These are phyloP conservation scores for Netelia virgata DNA, from an alignment of 2,888 invertebrate genomes.

Conservation along the genomic window DNA sequence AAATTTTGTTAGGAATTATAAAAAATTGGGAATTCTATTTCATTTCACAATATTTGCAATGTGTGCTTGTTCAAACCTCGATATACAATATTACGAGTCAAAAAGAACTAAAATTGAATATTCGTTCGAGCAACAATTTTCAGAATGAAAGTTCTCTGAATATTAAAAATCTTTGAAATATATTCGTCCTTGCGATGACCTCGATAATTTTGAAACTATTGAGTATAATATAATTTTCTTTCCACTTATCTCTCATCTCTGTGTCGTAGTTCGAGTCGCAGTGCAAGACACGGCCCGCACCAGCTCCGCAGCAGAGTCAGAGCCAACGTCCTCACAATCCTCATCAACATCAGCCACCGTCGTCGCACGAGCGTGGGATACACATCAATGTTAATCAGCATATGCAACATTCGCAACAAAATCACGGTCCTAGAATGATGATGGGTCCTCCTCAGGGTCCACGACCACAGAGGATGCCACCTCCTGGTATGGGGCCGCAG, in stretches of 20 bases:
- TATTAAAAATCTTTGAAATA: no score
- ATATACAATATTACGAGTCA: no score
- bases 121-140: no score
- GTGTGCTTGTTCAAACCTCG: no score
- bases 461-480: conserved; percentile 81
- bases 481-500: conserved; percentile 85
- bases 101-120: no score
- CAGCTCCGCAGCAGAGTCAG: conserved; percentile 89
- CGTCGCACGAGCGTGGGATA: conserved; percentile 85
- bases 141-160: no score
- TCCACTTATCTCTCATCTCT: neutral
- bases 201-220: no score
- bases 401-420: conserved; percentile 86
- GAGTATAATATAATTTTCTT: no score
- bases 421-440: conserved; percentile 86
- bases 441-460: conserved; percentile 86
- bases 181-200: no score
- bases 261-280: conserved; percentile 92
- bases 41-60: no score
- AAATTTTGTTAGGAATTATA: neutral
- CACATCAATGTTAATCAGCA: conserved; percentile 86
- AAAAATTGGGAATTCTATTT: no score
- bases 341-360: conserved; percentile 85
- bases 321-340: conserved; percentile 87
- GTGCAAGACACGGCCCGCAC: conserved; percentile 94